phyloP scores from a whole-genome alignment of 2,797 vertebrate species.

The Dicrostonyx torquatus region DNA sequence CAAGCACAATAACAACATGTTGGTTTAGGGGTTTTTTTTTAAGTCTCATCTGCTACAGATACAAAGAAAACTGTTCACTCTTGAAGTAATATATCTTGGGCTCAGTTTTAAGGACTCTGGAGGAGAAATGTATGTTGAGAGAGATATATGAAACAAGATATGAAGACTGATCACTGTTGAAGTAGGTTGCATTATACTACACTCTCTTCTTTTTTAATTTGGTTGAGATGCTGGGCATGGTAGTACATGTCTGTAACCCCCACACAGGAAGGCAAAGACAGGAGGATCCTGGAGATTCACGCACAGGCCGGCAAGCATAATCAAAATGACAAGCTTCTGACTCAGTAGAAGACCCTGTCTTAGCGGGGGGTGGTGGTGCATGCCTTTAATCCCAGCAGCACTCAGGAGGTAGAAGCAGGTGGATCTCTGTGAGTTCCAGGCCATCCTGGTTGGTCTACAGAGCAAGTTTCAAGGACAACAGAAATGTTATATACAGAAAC shows the following conservation, averaged over 20 bases:
- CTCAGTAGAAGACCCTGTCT: not conserved
- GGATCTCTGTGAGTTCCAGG: not conserved
- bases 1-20: not conserved
- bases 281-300: not conserved
- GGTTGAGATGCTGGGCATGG: too few species aligned
- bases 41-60: conserved; percentile 41
- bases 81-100: not conserved
- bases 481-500: not conserved
- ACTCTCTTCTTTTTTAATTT: not conserved
- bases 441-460: not conserved
- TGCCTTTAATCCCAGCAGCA: not conserved
- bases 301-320: not conserved
- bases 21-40: not conserved
- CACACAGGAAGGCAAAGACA: not conserved
- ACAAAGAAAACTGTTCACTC: not conserved
- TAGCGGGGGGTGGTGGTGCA: not conserved
- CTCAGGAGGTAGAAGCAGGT: not conserved
- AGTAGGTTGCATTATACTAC: conserved; percentile 28
- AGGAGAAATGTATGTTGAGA: not conserved
- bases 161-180: conserved; percentile 17
- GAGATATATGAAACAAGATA: conserved; percentile 33
- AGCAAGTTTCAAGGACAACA: not conserved
- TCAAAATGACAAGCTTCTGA: not conserved
- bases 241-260: not conserved
- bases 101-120: conserved; percentile 38